Conservation (phyloP, 2,797 vertebrate genomes). For the Pachyuromys duprasi region DNA sequence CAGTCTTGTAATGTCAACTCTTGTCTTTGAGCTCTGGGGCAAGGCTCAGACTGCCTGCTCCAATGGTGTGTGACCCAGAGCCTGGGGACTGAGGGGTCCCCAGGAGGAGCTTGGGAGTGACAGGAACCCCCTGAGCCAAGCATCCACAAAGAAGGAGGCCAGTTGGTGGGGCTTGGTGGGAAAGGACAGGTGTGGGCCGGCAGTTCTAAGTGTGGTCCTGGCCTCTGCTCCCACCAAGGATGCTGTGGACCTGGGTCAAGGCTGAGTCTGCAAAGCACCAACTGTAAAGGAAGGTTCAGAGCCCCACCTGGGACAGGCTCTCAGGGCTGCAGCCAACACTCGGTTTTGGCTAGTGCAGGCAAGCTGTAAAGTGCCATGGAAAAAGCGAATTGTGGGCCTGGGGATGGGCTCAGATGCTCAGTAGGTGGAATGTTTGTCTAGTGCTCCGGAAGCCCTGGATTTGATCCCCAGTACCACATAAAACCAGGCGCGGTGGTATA, state of each 20-base stretch:
- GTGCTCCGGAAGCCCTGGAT: neutral
- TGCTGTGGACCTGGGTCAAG: neutral
- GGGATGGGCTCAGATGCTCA: neutral
- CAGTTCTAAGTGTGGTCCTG: neutral
- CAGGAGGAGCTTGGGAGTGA: no score
- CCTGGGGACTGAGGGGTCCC: neutral
- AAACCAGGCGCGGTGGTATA: neutral
- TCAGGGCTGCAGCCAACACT: neutral
- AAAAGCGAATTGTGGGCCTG: fast-evolving
- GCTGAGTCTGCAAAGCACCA: neutral
- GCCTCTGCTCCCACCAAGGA: neutral
- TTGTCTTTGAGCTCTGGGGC: neutral
- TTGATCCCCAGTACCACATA: neutral
- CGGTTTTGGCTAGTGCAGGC: neutral
- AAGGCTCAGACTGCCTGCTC: neutral
- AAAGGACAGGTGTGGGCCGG: neutral
- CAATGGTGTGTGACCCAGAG: neutral
- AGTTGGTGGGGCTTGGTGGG: neutral
- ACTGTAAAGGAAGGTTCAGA: neutral
- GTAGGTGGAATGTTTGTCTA: neutral
- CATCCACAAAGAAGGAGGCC: neutral
- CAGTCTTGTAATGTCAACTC: neutral
- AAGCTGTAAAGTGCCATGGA: neutral
- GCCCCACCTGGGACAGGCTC: neutral
- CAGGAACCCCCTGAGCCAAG: neutral